Evolutionary conservation across 1,140 invertebrate genomes (phyloP).

Genomic region (Coenobita brevimanus): DNA sequence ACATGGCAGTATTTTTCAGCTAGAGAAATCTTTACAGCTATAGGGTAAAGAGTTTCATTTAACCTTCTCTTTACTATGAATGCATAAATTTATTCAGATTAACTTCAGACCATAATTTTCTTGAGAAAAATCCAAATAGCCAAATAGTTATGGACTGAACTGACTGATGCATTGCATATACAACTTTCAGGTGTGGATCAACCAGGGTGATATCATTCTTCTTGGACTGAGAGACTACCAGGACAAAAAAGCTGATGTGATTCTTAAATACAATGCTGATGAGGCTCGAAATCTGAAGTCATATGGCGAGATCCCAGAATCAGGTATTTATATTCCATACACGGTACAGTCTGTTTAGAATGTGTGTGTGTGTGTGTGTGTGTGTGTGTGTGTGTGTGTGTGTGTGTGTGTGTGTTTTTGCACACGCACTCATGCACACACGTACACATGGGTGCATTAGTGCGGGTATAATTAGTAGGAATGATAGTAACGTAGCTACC

Average conservation of each 20-base stretch:
- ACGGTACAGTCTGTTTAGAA: not conserved
- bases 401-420: not conserved
- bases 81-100: slow-evolving; percentile 44
- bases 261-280: slow-evolving; percentile 98
- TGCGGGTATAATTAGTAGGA: too few relatives aligned
- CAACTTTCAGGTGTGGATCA: slow-evolving; percentile 88
- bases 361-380: not conserved
- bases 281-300: slow-evolving; percentile 99
- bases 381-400: slow-evolving; percentile 1
- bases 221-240: slow-evolving; percentile 93
- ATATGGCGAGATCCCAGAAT: slow-evolving; percentile 99
- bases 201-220: slow-evolving; percentile 98
- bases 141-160: too few relatives aligned
- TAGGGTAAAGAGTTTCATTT: not conserved
- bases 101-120: too few relatives aligned
- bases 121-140: too few relatives aligned
- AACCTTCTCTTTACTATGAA: not conserved
- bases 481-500: too few relatives aligned
- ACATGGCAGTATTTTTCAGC: too few relatives aligned
- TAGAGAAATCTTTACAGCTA: too few relatives aligned
- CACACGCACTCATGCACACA: not conserved
- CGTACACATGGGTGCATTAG: too few relatives aligned
- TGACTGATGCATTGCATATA: too few relatives aligned
- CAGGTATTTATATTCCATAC: slow-evolving; percentile 74
- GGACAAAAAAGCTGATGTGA: slow-evolving; percentile 99